Base-by-base conservation (phyloP, 2,797 vertebrate genomes). In the Sebastes miniatus region DNA sequence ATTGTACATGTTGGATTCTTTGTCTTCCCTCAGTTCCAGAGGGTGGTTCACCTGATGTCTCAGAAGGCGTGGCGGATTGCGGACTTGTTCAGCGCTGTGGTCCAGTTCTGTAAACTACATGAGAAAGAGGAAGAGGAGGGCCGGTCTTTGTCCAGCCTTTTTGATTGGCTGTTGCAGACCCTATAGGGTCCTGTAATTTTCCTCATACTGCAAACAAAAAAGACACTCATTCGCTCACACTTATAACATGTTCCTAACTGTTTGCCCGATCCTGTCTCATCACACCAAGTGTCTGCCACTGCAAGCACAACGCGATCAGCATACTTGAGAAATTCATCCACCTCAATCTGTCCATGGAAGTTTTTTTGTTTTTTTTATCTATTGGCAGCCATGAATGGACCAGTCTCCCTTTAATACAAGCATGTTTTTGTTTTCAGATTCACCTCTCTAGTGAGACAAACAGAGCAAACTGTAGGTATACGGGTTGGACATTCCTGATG, bases 81-180 rank as follows among this genome's bases (percentile, higher is more conserved):
- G 0, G 98, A 99, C 80, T 95, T 99, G 91, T 99, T 99, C 86
- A 92, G 95, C 0, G 97, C 97, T 0, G 95, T 99, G 81, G 94
- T 97, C 81, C 96, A 96, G 87, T 99, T 98, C 93, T 98, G 97
- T 93, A 96, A 97, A 82, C 93, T 97, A 47, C 95, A 95, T 5
- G 77, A 92, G 82, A 85, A 87, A 1, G 93, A 96, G 56, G 95
- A 97, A 72, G 88, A 89, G 66, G 94, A 81, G 58, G 95, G 90
- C 74, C 92, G 68, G 4, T 82, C 85, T 36, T 82, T 91, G 16
- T 95, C 95, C 6, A 96, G 97, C 93, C 96, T 99, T 62, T 99
- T 99, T 47, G 98, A 99, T 14, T 99, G 98, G 98, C 96, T 99
- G 24, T 90, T 99, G 18, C 97, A 98, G 79, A 86, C 96, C 63